A percentile compares a stretch with the other conserved stretches of the same genome.
Conservation (phyloP, 2,888 invertebrate genomes). For the Ganaspis brasiliensis region DNA sequence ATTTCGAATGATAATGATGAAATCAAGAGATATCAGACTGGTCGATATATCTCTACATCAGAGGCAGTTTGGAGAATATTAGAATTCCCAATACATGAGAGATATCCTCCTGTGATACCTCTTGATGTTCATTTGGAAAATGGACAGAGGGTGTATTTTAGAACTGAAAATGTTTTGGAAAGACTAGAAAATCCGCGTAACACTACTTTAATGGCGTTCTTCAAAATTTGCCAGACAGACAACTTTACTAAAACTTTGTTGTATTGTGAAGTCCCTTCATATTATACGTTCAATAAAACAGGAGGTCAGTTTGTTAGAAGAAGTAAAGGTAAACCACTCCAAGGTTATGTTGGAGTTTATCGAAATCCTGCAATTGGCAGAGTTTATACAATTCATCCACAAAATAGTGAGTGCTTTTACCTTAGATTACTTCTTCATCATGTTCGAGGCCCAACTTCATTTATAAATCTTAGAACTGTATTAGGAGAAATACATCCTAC, state of each 20-base stretch:
- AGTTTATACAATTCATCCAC: constrained; percentile 67
- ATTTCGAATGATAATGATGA: constrained; percentile 56
- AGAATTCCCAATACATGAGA: constrained; percentile 66
- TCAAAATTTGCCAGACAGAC: constrained; percentile 71
- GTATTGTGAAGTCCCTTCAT: constrained; percentile 60
- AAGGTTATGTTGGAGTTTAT: constrained; percentile 59
- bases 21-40: constrained; percentile 64
- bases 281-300: constrained; percentile 51
- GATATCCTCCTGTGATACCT: constrained; percentile 64
- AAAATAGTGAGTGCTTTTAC: constrained; percentile 62
- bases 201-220: constrained; percentile 70
- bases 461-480: constrained; percentile 45
- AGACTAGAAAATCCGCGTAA: constrained; percentile 45
- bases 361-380: constrained; percentile 64
- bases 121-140: constrained; percentile 69
- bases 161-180: constrained; percentile 54
- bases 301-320: constrained; percentile 66
- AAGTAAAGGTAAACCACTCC: constrained; percentile 41
- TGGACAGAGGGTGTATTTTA: constrained; percentile 67
- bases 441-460: constrained; percentile 66
- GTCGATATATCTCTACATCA: constrained; percentile 66
- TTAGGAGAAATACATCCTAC: constrained; percentile 61
- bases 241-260: constrained; percentile 74
- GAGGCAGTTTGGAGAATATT: constrained; percentile 67
- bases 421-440: constrained; percentile 62